These are phyloP conservation scores for Cygnus atratus DNA, from an alignment of 2,113 vertebrate species.

Conservation along the genomic window DNA sequence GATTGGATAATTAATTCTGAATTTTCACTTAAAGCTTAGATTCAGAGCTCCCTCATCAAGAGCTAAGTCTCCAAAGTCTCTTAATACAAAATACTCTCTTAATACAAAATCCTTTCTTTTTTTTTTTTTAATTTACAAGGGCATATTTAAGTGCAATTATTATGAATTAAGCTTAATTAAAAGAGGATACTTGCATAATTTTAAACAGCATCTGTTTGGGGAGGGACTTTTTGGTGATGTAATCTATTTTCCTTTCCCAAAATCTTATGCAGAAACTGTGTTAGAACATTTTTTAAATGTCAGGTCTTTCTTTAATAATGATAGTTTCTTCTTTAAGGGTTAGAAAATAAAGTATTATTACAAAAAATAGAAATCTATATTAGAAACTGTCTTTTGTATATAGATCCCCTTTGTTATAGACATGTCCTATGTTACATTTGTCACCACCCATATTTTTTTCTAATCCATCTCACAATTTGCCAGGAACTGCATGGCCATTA, in stretches of 20 bases:
- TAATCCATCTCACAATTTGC: not conserved
- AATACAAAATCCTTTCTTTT: not conserved
- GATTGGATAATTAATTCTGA: not conserved
- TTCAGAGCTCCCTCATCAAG: not conserved
- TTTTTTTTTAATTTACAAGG: not conserved
- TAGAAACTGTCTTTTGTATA: slow-evolving; percentile 17
- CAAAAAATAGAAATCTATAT: slow-evolving; percentile 46
- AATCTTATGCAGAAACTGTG: not conserved
- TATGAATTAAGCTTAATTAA: not conserved
- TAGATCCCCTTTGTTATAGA: not conserved
- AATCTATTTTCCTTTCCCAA: not conserved
- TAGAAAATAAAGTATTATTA: not conserved
- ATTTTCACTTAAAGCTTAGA: not conserved
- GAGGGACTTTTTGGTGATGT: not conserved
- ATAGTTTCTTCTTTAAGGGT: not conserved
- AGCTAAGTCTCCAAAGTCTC: not conserved
- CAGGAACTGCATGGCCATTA: not conserved
- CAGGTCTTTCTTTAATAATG: slow-evolving; percentile 12
- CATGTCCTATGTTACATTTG: not conserved
- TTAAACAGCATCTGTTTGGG: not conserved
- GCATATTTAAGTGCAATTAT: not conserved
- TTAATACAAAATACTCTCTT: not conserved
- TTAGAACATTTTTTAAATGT: not conserved
- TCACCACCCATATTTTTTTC: not conserved
- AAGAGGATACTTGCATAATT: not conserved